Base-by-base conservation (phyloP, 2,797 vertebrate species). In the Pitangus sulphuratus region DNA sequence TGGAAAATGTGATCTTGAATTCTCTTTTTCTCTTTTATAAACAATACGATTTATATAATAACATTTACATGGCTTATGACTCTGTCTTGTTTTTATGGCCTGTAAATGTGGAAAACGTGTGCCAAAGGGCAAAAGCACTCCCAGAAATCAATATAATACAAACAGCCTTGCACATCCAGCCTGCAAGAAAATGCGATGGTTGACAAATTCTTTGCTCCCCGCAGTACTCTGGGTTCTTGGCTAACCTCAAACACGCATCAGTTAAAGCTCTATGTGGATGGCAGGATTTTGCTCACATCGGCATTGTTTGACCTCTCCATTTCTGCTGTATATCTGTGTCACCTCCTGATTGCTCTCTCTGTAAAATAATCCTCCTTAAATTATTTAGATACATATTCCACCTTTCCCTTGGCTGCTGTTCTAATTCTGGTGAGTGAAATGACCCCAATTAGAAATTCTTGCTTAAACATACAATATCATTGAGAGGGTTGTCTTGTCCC, bases 381-480 rank as follows among this genome's bases (percentile, higher is more conserved):
- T 96, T 96, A 94, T 95, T 97, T 96, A 96, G 92, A 89, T 91
- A 81, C 66, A 62, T 92, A 90, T 91, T 95, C 72, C 2, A 48
- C 77, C 65, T 92, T 93, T 89, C 95, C 79, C 85, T 96, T 15
- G 2, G 94, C 87, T 94, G 81, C 57, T 92, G 92, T 60, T 95
- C 94, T 86, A 92, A 89, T 96, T 96, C 87, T 92, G 83, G 35
- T 30, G 72, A 90, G 65, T 28, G 51, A 93, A 84, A 93, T 96
- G 91, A 93, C 95, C 96, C 94, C 96, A 96, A 91, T 96, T 96
- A 97, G 79, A 86, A 93, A 94, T 93, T 96, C 94, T 90, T 95
- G 54, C 80, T 95, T 93, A 97, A 95, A 92, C 77, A 61, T 40
- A 84, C 87, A 92, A 17, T 87, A 94, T 86, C 83, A 86, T 44